Evolutionary conservation across 2,888 invertebrate species (phyloP), one percentile per base, ranked within the genome.

Genomic region (Pollenia angustigena): DNA sequence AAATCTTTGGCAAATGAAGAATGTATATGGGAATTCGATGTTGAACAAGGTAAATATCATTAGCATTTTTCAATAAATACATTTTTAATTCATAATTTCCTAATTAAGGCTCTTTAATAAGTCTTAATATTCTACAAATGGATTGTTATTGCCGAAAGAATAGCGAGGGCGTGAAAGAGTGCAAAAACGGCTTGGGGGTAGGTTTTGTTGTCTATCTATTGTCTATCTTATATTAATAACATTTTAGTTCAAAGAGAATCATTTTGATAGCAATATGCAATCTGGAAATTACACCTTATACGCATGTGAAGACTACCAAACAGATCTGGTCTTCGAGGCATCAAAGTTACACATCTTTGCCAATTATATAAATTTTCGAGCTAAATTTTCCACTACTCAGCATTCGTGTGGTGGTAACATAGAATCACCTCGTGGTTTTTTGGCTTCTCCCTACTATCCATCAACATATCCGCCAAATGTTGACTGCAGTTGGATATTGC

Each of bases 401-500:
- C 92, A 90, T 74, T 96, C 95, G 16, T 97, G 97, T 92, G 97
- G 97, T 10, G 97, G 97, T 0, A 93, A 93, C 8, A 94, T 96
- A 66, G 94, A 94, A 0, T 94, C 96, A 0, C 92, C 94, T 68
- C 92, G 94, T 32, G 97, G 97, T 11, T 94, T 94, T 2, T 95
- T 97, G 87, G 94, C 95, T 2, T 95, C 96, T 1, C 97, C 97
- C 0, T 94, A 94, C 46, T 97, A 96, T 92, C 97, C 97, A 0
- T 94, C 95, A 78, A 88, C 90, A 4, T 98, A 97, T 93, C 96
- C 97, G 0, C 89, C 93, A 4, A 95, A 95, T 89, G 93, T 94
- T 0, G 96, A 97, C 90, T 98, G 98, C 92, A 94, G 96, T 84
- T 98, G 98, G 98, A 94, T 93, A 0, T 93, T 98, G 9, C 91